Percentiles rank a stretch among this genome's conserved stretches.
Evolutionary conservation across 2,113 vertebrate genomes (phyloP).

Genomic region (Rutilus rutilus): DNA sequence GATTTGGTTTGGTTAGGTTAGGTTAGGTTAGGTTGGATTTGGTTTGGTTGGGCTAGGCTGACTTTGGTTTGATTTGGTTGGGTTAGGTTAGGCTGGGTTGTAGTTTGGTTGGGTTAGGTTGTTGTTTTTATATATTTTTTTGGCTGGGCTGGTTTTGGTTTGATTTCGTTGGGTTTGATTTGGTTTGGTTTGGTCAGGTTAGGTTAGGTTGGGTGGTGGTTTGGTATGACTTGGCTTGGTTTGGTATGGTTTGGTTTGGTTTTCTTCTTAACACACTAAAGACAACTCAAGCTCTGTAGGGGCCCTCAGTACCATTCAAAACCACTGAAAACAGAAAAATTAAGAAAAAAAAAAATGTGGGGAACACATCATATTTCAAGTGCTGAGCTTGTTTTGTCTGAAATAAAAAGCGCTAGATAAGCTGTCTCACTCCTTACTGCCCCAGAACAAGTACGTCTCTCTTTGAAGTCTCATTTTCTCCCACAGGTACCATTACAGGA

Average conservation of each 20-base stretch:
- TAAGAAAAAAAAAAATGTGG: too few relatives aligned
- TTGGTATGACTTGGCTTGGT: too few relatives aligned
- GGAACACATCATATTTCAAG: not conserved
- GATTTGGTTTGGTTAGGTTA: fast-evolving
- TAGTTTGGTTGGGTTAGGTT: too few relatives aligned
- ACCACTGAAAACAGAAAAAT: not conserved
- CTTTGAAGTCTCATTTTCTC: not conserved
- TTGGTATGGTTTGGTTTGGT: too few relatives aligned
- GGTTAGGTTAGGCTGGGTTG: too few relatives aligned
- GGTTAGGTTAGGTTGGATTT: fast-evolving
- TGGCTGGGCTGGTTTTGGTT: too few relatives aligned
- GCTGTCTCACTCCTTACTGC: not conserved
- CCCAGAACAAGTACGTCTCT: not conserved
- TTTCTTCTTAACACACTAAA: too few relatives aligned
- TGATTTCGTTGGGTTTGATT: too few relatives aligned
- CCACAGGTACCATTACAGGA: not conserved
- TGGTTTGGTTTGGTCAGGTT: fast-evolving
- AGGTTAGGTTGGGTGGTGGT: too few relatives aligned
- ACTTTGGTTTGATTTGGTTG: fast-evolving
- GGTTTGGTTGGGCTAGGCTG: too few relatives aligned
- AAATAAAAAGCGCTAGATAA: not conserved
- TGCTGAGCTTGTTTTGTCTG: not conserved
- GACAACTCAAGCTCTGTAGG: not conserved
- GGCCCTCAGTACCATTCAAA: not conserved
- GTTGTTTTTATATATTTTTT: too few relatives aligned